Evolutionary conservation across 2,888 invertebrate genomes (phyloP), one percentile per base, ranked within the genome.

Genomic region (Hypomecis atomaria): DNA sequence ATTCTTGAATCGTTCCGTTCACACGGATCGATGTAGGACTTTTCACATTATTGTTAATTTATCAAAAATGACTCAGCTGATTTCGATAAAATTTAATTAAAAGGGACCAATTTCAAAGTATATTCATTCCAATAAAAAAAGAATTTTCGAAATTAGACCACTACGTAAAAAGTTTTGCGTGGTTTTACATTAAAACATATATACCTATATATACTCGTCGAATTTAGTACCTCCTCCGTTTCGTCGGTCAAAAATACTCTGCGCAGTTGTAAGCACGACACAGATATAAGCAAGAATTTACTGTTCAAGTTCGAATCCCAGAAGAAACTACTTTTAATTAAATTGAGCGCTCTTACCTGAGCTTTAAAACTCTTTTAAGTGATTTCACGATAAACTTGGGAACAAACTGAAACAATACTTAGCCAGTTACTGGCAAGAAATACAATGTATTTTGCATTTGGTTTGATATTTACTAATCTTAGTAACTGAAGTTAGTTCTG

Each of bases 371-470:
- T 80, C 78, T 82, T 81, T 79, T 80, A 85, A 87, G 86, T 82
- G 84, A 83, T 88, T 85, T 83, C 71, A 69, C 74, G 77, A 82
- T 83, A 85, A 86, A 87, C 85, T 87, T 85, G 54, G 70, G 70
- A 78, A 78, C 78, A 81, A 82, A 77, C 77, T 79, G 75, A 77
- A 83, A 86, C 82, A 85, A 82, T 83, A 82, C 82, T 81, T 78
- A 81, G 75, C 76, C 74, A 74, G 76, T 81, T 80, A 74, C 74
- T 63, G 58, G 52, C 44, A 56, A 63, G 52, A 58, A 69, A 55
- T 60, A 64, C 59, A 66, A 64, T 64, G 72, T 78, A 60, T 66
- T 78, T 77, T 74, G 70, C 71, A 78, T 79, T 78, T 79, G 75
- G 75, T 74, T 74, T 76, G 73, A 71, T 72, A 76, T 23, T 23